phyloP scores from a whole-genome alignment of 2,797 vertebrate genomes.

The Bufotes viridis region DNA sequence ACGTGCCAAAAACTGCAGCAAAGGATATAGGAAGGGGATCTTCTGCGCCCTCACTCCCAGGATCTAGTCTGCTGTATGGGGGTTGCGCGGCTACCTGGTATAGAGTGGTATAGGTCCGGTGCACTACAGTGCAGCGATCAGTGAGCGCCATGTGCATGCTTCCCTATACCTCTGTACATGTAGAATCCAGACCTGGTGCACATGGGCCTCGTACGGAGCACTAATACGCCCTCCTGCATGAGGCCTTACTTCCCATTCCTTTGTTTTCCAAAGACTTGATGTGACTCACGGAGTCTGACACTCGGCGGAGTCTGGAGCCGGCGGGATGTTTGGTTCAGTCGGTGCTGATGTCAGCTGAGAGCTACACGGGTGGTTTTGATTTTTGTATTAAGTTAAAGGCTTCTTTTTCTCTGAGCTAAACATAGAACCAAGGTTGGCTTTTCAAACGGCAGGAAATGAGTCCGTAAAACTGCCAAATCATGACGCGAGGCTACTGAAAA shows the following conservation, averaged over 20 bases:
- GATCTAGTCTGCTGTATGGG: too few species aligned
- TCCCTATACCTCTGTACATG: too few species aligned
- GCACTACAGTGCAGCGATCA: too few species aligned
- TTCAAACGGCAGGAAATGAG: slow-evolving; percentile 62
- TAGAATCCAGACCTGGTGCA: too few species aligned
- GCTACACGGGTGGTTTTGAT: slow-evolving; percentile 55
- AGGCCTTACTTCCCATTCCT: background rate
- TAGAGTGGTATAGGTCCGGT: too few species aligned
- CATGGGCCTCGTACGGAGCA: background rate
- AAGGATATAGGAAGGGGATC: too few species aligned
- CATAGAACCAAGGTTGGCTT: slow-evolving; percentile 57
- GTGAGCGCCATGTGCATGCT: too few species aligned
- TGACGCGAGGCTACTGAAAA: slow-evolving; percentile 60
- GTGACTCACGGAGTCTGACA: background rate
- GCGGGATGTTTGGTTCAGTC: background rate
- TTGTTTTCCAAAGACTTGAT: background rate
- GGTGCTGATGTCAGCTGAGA: slow-evolving; percentile 50
- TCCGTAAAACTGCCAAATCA: slow-evolving; percentile 56
- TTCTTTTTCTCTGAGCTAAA: slow-evolving; percentile 58
- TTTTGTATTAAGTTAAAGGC: slow-evolving; percentile 57
- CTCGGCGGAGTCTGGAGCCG: background rate
- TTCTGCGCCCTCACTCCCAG: too few species aligned
- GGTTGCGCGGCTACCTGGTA: too few species aligned
- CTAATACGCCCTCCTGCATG: background rate
- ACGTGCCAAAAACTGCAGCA: too few species aligned